Conservation (phyloP, 2,113 vertebrate species). For the Bubo blakistoni region DNA sequence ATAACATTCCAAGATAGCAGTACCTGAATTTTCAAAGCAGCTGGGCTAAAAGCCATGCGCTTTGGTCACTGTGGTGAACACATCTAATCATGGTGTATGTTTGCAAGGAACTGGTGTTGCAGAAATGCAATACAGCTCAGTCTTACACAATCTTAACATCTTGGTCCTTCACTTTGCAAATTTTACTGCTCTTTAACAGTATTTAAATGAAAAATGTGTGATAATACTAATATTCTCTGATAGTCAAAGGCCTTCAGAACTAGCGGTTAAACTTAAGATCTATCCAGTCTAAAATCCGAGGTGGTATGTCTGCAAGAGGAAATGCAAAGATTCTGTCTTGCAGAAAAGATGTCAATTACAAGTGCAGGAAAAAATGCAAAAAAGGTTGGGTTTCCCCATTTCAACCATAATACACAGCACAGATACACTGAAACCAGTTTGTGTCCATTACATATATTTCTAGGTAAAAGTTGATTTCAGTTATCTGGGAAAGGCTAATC, state of each 20-base stretch:
- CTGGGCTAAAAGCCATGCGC: not conserved
- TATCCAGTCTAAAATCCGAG: not conserved
- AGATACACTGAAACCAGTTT: not conserved
- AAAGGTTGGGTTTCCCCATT: not conserved
- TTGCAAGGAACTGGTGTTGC: not conserved
- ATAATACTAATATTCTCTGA: not conserved
- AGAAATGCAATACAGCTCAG: not conserved
- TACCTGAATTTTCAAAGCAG: not conserved
- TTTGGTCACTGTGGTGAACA: not conserved
- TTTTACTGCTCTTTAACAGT: not conserved
- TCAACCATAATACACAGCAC: not conserved
- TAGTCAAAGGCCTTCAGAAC: not conserved
- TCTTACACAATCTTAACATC: not conserved
- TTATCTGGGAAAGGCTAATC: not conserved
- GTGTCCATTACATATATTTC: not conserved
- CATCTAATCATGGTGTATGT: not conserved
- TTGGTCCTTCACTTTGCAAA: not conserved
- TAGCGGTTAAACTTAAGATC: not conserved
- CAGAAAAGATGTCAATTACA: not conserved
- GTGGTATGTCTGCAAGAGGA: not conserved
- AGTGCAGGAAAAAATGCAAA: not conserved
- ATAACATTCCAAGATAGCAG: not conserved
- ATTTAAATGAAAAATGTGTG: accelerated
- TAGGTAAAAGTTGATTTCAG: not conserved
- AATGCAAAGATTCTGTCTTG: not conserved